phyloP scores from a whole-genome alignment of 2,797 vertebrate genomes.

The Typhlichthys subterraneus region DNA sequence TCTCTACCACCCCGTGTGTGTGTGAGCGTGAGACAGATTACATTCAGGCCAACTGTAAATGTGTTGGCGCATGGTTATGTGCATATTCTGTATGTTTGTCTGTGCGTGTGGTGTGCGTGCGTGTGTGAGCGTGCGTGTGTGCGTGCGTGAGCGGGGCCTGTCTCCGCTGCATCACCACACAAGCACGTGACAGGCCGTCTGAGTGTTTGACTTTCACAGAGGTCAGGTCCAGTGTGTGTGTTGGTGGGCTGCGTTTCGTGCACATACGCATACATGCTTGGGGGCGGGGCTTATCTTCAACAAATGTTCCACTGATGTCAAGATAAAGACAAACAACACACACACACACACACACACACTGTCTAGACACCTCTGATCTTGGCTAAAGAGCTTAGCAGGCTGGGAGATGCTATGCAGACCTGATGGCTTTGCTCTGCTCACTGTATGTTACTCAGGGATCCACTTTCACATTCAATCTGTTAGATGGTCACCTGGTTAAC shows the following conservation, averaged over 20 bases:
- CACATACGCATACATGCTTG: neutral
- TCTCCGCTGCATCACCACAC: neutral
- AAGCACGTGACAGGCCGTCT: no score
- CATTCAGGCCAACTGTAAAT: neutral
- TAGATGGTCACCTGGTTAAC: no score
- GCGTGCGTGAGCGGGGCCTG: neutral
- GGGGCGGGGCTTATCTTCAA: no score
- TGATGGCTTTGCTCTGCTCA: no score
- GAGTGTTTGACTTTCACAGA: no score
- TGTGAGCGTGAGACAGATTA: constrained; percentile 19
- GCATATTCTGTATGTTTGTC: constrained; percentile 1
- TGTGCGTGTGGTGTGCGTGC: constrained; percentile 16
- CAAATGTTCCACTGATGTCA: no score
- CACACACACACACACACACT: constrained; percentile 11
- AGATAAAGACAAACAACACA: neutral
- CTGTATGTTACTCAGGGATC: no score
- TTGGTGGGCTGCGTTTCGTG: constrained; percentile 4
- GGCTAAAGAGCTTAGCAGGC: constrained; percentile 18
- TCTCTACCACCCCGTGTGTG: neutral
- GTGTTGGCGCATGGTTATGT: neutral
- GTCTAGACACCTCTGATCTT: constrained; percentile 12
- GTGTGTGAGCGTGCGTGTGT: constrained; percentile 19
- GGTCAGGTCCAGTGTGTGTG: neutral
- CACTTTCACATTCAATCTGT: no score
- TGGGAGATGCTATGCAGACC: constrained; percentile 1